Evolutionary conservation across 2,113 vertebrate genomes (phyloP).

Genomic region (Poeciliopsis prolifica): DNA sequence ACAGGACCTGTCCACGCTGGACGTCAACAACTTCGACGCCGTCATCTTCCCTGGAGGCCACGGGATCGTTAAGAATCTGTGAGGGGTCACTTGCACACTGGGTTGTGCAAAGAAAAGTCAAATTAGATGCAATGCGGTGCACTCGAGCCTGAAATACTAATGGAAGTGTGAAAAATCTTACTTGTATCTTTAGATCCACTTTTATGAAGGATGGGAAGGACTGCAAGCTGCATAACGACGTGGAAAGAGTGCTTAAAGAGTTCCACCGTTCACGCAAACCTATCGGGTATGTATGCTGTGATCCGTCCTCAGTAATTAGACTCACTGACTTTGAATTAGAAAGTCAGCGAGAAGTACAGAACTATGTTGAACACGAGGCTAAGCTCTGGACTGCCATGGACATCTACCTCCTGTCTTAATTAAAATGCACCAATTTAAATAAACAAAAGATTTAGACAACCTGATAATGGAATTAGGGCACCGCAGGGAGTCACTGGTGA

Average conservation of each 20-base stretch:
- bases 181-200: slow-evolving; percentile 65
- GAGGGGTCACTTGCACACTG: slow-evolving; percentile 37
- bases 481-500: neutral
- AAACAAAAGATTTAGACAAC: slow-evolving; percentile 27
- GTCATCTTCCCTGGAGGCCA: slow-evolving; percentile 81
- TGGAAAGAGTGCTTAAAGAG: slow-evolving; percentile 77
- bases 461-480: slow-evolving; percentile 44
- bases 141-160: neutral
- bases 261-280: slow-evolving; percentile 79
- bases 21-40: slow-evolving; percentile 75
- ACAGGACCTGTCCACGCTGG: slow-evolving; percentile 77
- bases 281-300: slow-evolving; percentile 71
- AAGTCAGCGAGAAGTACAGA: too few species aligned
- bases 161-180: neutral
- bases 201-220: slow-evolving; percentile 79
- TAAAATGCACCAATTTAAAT: slow-evolving; percentile 22
- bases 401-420: slow-evolving; percentile 8
- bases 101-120: neutral
- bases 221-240: slow-evolving; percentile 76
- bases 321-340: neutral
- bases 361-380: neutral
- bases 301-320: neutral
- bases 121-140: too few species aligned
- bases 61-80: slow-evolving; percentile 79
- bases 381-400: neutral